Evolutionary conservation across 2,113 vertebrate species (phyloP).

Genomic region (Montifringilla adamsi): DNA sequence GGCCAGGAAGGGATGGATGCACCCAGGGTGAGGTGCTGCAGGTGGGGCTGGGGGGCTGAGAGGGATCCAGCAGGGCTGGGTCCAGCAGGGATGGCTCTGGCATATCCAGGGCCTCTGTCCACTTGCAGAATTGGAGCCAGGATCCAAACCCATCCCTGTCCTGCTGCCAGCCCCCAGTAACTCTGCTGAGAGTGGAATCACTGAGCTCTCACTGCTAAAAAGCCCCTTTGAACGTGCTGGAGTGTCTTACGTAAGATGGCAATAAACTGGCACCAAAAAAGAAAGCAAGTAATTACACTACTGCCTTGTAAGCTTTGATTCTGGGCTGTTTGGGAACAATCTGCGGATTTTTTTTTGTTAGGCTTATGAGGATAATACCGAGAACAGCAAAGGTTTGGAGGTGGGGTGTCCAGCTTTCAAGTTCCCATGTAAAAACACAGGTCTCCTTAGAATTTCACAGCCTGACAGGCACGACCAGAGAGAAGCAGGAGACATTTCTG

Average conservation of each 20-base stretch:
- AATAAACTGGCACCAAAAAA: background rate
- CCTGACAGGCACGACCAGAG: background rate
- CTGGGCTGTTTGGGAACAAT: constrained; percentile 7
- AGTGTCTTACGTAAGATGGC: background rate
- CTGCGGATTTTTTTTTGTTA: constrained; percentile 16
- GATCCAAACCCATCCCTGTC: background rate
- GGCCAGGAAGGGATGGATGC: background rate
- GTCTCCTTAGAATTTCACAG: constrained; percentile 28
- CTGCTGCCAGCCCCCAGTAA: background rate
- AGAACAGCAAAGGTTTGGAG: constrained; percentile 21
- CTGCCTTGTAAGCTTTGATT: constrained; percentile 25
- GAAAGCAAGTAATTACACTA: constrained; percentile 39
- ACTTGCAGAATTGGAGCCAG: background rate
- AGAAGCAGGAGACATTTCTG: constrained; percentile 47
- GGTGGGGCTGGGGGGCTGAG: background rate
- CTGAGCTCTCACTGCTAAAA: background rate
- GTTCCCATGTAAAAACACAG: background rate
- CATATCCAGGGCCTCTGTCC: background rate
- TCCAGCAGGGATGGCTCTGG: background rate
- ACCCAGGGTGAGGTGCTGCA: background rate
- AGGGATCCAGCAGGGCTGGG: background rate
- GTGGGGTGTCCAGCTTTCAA: constrained; percentile 38
- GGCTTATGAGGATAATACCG: background rate
- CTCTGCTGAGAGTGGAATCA: background rate
- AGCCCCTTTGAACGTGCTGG: background rate